phyloP scores from a whole-genome alignment of 2,797 vertebrate species.

The Myotis vivesi region DNA sequence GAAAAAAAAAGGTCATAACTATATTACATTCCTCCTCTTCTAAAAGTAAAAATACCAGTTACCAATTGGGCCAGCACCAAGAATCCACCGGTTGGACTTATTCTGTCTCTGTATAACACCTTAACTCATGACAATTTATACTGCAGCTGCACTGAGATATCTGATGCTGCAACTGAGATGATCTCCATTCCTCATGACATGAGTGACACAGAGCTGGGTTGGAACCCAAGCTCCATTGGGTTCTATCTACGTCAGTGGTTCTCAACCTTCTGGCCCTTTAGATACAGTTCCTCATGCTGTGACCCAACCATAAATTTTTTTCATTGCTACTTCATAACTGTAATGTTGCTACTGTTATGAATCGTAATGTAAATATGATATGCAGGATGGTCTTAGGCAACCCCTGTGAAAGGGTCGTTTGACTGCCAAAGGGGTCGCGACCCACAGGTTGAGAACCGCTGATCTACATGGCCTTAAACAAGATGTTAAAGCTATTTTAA shows the following conservation, averaged over 20 bases:
- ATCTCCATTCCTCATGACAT: not conserved
- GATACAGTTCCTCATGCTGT: too few relatives aligned
- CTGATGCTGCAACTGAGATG: not conserved
- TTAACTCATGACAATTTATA: not conserved
- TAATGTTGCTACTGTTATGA: too few relatives aligned
- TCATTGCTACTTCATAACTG: too few relatives aligned
- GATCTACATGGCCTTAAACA: not conserved
- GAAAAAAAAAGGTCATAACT: not conserved
- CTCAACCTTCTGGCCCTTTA: too few relatives aligned
- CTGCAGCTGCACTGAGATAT: not conserved
- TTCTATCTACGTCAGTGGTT: not conserved
- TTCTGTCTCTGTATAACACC: not conserved
- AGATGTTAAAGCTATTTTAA: not conserved
- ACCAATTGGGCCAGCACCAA: not conserved
- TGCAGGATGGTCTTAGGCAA: too few relatives aligned
- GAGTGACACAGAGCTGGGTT: not conserved
- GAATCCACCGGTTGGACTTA: not conserved
- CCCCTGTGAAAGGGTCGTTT: too few relatives aligned
- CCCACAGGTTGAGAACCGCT: too few relatives aligned
- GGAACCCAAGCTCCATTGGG: not conserved
- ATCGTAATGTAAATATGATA: too few relatives aligned
- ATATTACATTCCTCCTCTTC: conserved; percentile 10
- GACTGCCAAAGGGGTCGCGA: too few relatives aligned
- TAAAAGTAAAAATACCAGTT: conserved; percentile 18
- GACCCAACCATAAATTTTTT: too few relatives aligned